Conservation (phyloP, 2,113 vertebrate species). For the Upupa epops region DNA sequence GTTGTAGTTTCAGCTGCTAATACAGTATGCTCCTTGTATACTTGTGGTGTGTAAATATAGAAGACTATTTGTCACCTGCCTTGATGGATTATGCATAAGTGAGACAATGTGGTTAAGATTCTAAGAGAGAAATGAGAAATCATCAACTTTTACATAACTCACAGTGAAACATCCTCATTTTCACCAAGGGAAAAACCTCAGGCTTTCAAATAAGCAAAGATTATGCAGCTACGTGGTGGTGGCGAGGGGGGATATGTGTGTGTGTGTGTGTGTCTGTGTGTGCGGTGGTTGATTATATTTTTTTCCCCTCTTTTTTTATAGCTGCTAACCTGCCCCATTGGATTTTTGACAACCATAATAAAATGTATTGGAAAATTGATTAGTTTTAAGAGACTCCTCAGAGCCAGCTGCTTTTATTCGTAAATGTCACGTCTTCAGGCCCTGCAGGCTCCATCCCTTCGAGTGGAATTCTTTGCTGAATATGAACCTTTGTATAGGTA, state of each 20-base stretch:
- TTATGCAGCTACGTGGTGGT: background rate
- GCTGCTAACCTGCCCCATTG: constrained; percentile 65
- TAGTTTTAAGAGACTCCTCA: constrained; percentile 67
- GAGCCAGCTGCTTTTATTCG: constrained; percentile 73
- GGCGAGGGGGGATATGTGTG: too few relatives aligned
- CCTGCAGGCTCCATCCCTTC: constrained; percentile 30
- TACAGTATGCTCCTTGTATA: constrained; percentile 79
- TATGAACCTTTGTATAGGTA: constrained; percentile 44
- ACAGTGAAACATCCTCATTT: constrained; percentile 55
- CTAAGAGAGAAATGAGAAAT: constrained; percentile 79
- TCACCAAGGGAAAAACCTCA: constrained; percentile 41
- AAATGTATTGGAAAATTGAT: constrained; percentile 74
- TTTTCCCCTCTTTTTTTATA: background rate
- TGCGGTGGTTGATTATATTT: background rate
- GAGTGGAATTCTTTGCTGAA: constrained; percentile 44
- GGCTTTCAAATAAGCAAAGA: constrained; percentile 49
- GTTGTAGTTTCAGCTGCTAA: constrained; percentile 92
- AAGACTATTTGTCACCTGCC: constrained; percentile 92
- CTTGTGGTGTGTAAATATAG: constrained; percentile 87
- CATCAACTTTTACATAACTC: constrained; percentile 72
- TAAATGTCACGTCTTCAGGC: constrained; percentile 69
- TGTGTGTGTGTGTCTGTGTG: too few relatives aligned
- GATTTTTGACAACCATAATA: constrained; percentile 69
- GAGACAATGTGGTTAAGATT: constrained; percentile 86
- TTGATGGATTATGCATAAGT: constrained; percentile 87